phyloP scores from a whole-genome alignment of 2,113 vertebrate species.

The Sturnus vulgaris region DNA sequence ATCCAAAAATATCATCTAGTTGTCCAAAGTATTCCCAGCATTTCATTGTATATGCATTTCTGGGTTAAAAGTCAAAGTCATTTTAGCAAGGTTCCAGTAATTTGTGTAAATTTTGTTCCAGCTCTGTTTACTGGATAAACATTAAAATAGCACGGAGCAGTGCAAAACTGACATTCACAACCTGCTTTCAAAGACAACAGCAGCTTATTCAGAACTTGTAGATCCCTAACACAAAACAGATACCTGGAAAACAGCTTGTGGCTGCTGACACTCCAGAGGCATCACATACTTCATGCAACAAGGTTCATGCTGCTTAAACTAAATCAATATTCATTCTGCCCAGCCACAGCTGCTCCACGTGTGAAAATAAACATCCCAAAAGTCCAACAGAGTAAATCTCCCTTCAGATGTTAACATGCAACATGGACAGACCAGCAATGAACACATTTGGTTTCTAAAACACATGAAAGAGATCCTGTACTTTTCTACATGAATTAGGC shows the following conservation, averaged over 20 bases:
- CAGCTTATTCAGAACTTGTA: neutral
- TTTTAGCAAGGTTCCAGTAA: constrained; percentile 53
- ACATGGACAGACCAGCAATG: neutral
- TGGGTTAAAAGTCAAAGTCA: constrained; percentile 59
- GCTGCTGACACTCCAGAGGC: neutral
- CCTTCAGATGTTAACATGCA: neutral
- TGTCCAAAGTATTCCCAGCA: constrained; percentile 33
- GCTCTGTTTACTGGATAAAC: constrained; percentile 47
- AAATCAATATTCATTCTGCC: neutral
- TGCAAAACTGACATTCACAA: constrained; percentile 11
- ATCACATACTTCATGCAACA: neutral
- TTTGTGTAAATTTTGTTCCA: constrained; percentile 48
- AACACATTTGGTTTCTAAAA: neutral
- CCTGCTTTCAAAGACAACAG: constrained; percentile 11
- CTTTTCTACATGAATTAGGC: neutral
- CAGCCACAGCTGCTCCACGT: neutral
- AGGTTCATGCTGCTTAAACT: neutral
- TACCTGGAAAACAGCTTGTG: neutral
- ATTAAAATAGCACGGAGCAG: neutral
- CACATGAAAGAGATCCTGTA: neutral
- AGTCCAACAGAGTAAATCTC: neutral
- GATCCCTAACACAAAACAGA: neutral
- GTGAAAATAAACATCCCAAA: neutral
- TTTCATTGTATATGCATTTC: constrained; percentile 48
- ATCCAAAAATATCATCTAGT: constrained; percentile 46